These are phyloP conservation scores for Ictalurus furcatus DNA, from an alignment of 2,113 vertebrate species.

Conservation along the genomic window DNA sequence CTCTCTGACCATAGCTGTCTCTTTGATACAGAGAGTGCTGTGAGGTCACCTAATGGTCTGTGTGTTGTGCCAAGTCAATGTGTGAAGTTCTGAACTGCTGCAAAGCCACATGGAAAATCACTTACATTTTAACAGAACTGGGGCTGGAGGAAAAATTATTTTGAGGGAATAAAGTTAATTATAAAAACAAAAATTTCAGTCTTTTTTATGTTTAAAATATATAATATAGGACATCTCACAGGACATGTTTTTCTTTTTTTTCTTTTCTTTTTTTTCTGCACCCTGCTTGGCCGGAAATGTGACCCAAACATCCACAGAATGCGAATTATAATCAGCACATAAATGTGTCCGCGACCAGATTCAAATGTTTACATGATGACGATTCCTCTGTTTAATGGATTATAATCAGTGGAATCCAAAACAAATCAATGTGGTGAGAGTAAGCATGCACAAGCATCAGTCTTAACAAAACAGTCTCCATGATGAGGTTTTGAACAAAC, in stretches of 20 bases:
- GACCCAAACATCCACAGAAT: neutral
- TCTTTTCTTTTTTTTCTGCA: neutral
- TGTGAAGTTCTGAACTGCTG: neutral
- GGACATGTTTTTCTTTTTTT: neutral
- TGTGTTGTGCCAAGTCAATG: neutral
- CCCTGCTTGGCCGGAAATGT: neutral
- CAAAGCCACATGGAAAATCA: constrained; percentile 41
- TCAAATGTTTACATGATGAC: neutral
- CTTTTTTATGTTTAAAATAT: too few species aligned
- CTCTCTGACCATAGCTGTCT: constrained; percentile 6
- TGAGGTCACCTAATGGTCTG: neutral
- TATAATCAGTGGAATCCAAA: neutral
- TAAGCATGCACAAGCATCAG: neutral
- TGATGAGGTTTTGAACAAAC: neutral
- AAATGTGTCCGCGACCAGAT: neutral
- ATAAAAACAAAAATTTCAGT: neutral
- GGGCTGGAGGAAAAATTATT: neutral
- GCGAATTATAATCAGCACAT: neutral
- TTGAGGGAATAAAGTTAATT: neutral
- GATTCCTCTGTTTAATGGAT: neutral
- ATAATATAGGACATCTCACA: neutral
- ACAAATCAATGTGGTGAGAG: neutral
- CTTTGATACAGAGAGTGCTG: neutral
- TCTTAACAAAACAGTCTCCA: neutral
- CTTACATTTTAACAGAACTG: constrained; percentile 18